phyloP scores from a whole-genome alignment of 2,113 vertebrate genomes.

The Corynorhinus townsendii region DNA sequence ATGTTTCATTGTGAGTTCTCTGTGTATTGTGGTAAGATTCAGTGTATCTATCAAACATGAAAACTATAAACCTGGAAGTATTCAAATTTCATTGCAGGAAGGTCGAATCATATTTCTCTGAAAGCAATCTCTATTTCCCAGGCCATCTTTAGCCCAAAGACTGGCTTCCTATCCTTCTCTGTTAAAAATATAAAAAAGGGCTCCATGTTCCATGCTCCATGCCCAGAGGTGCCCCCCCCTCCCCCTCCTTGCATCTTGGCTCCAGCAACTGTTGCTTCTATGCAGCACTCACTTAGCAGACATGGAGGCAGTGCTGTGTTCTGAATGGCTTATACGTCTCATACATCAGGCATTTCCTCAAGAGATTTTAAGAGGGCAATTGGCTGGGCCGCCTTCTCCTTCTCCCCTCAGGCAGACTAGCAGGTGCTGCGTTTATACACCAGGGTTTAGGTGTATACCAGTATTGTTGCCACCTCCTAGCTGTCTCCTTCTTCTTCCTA shows the following conservation, averaged over 20 bases:
- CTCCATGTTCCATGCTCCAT: not conserved
- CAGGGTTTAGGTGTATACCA: not conserved
- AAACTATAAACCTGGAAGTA: not conserved
- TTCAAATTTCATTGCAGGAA: not conserved
- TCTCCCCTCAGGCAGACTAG: not conserved
- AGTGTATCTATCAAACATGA: accelerated
- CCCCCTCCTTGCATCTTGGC: not conserved
- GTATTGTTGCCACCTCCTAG: accelerated
- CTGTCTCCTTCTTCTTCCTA: not conserved
- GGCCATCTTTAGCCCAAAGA: not conserved
- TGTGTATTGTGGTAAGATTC: not conserved
- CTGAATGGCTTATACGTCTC: slow-evolving; percentile 73
- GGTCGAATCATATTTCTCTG: not conserved
- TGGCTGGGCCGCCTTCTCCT: not conserved
- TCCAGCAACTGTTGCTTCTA: slow-evolving; percentile 24
- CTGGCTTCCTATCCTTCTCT: not conserved
- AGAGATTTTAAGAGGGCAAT: slow-evolving; percentile 50
- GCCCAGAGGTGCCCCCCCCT: not conserved
- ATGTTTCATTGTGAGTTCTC: not conserved
- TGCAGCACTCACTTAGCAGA: slow-evolving; percentile 55
- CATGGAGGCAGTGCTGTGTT: slow-evolving; percentile 33
- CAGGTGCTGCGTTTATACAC: not conserved
- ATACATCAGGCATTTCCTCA: slow-evolving; percentile 71
- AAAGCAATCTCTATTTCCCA: not conserved
- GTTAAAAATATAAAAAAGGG: slow-evolving; percentile 32